Base-by-base conservation (phyloP, 1,140 invertebrate genomes). In the Apis laboriosa region DNA sequence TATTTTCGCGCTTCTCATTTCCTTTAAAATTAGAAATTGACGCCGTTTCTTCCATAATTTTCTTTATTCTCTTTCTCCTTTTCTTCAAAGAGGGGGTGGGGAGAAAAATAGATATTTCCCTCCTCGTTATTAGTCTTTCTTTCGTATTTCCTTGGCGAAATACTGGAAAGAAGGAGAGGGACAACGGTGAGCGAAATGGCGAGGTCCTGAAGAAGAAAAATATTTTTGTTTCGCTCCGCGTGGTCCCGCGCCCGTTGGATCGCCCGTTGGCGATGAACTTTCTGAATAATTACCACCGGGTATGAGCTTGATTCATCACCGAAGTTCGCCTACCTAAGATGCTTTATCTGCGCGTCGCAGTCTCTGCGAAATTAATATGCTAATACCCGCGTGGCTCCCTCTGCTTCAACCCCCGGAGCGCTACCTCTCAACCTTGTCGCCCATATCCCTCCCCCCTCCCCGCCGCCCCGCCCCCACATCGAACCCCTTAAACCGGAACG, bases 261-360 rank as follows among this genome's bases (percentile, higher is more conserved):
- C 86, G 87, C 85, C 87, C 84, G 89, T 60, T 83, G 87, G 86
- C 86, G 74, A 88, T 88, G 87, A 93, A 93, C 92, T 93, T 93
- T 92, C 90, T 92, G 92, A 93, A 93, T 93, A 94, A 94, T 94
- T 93, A 93, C 90, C 85, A 88, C 85, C 88, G 91, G 34, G 90
- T 90, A 92, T 92, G 93, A 94, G 93, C 93, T 93, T 94, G 93
- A 94, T 94, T 94, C 92, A 94, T 93, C 92, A 92, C 92, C 90
- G 87, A 94, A 94, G 92, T 94, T 94, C 91, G 90, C 91, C 88
- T 93, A 92, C 93, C 90, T 94, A 93, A 94, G 93, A 94, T 94
- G 92, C 92, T 94, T 94, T 94, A 94, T 94, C 93, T 94, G 90
- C 92, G 92, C 90, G 86, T 91, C 92, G 92, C 92, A 94, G 92